Base-by-base conservation (phyloP, 64 coral and sea anemone genomes). In the Montipora cactus region DNA sequence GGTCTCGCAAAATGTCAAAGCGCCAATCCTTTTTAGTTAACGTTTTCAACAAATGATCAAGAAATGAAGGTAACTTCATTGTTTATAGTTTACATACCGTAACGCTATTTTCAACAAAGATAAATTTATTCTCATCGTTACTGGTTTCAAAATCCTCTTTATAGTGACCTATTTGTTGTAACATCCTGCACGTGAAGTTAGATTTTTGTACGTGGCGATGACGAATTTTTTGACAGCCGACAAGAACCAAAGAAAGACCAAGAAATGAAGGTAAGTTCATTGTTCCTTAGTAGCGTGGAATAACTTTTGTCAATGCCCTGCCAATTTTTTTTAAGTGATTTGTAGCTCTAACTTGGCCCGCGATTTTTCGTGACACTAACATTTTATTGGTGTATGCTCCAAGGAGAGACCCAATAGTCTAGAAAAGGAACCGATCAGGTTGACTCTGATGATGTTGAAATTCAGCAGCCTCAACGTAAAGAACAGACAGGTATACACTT, bases 401-500 rank as follows among this genome's bases (percentile, higher is more conserved):
- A 59, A 81, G 50, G 59, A 81, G 79, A 59, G 59, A 51, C 79
- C 50, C 14, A 81, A 81, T 52, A 59, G 79, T 81, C 79, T 7
- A 23, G 71, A 21, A n/a, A n/a, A 74, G n/a, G n/a, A 74, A 74
- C n/a, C 71, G 25, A 74, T 74, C 28, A 37, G 28, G 71, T 12
- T 74, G 11, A 74, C 71, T 20, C 21, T 20, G 71, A 28, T 28
- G 25, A 74, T 25, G 23, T 20, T 81, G 48, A 81, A 18, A 59
- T 18, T 52, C 79, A 6, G 19, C 79, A 81, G 50, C 59, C 53
- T 81, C 51, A 81, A 81, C 79, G 59, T 19, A 15, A 52, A 51
- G 28, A 37, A 37, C 28, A 37, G 28, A 49, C 79, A 21, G 53
- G 79, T 81, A 44, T 81, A 23, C 28, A 37, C 28, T 37, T 37